Evolutionary conservation across 1,140 invertebrate genomes (phyloP).

Genomic region (Drosophila oshimai): DNA sequence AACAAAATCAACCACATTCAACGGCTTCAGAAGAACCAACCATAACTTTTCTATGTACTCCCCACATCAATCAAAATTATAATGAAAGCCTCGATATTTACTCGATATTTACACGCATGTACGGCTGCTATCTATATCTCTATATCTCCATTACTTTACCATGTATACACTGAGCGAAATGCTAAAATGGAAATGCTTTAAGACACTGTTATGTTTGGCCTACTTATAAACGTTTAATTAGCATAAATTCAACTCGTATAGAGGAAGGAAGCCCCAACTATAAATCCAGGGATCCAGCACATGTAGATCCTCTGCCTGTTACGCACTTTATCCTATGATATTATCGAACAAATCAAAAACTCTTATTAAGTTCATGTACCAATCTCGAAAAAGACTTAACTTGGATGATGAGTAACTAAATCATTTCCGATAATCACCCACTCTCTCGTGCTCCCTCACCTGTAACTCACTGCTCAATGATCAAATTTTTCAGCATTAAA

Average conservation of each 20-base stretch:
- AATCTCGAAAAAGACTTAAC: slow-evolving; percentile 39
- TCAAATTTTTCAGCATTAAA: slow-evolving; percentile 21
- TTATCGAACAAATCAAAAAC: slow-evolving; percentile 21
- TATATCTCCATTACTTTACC: slow-evolving; percentile 55
- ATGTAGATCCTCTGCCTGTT: slow-evolving; percentile 30
- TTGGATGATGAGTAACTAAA: slow-evolving; percentile 34
- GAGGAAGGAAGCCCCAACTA: neutral
- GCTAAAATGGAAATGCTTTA: slow-evolving; percentile 72
- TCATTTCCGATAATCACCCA: neutral
- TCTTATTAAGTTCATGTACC: slow-evolving; percentile 41
- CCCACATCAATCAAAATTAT: slow-evolving; percentile 43
- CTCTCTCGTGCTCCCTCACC: slow-evolving; percentile 17
- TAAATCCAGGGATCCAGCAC: neutral
- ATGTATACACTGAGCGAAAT: slow-evolving; percentile 73
- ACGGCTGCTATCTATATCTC: slow-evolving; percentile 38
- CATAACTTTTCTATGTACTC: slow-evolving; percentile 31
- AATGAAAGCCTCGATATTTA: slow-evolving; percentile 54
- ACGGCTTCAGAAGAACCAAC: slow-evolving; percentile 27
- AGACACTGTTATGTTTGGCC: slow-evolving; percentile 78
- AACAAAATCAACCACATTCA: slow-evolving; percentile 14
- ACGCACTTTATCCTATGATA: slow-evolving; percentile 36
- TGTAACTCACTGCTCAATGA: slow-evolving; percentile 57
- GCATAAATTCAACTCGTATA: slow-evolving; percentile 55
- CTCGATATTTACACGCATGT: slow-evolving; percentile 52
- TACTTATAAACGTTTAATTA: slow-evolving; percentile 70